Percentiles rank a stretch among this genome's conserved stretches.
Evolutionary conservation across 1,140 invertebrate species (phyloP).

Genomic region (Drosophila tristis): DNA sequence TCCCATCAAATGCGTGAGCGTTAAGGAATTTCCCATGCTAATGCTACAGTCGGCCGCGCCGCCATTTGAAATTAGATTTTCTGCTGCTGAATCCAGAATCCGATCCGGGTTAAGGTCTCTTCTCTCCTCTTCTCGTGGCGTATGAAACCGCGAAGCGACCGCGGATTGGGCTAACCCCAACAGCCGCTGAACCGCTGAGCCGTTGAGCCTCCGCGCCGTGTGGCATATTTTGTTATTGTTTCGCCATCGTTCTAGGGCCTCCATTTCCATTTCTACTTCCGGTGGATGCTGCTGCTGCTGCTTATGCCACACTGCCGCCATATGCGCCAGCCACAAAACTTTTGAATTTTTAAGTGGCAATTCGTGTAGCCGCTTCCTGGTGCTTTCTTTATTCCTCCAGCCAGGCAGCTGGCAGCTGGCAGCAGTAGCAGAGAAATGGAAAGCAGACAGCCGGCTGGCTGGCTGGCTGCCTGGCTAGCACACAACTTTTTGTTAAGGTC

Average conservation of each 20-base stretch:
- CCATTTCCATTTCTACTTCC: conserved; percentile 17
- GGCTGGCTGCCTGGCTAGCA: too few species aligned
- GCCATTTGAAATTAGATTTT: conserved; percentile 76
- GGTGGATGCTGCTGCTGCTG: conserved; percentile 41
- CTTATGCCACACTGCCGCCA: conserved; percentile 43
- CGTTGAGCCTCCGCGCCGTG: too few species aligned
- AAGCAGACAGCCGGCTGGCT: conserved; percentile 3
- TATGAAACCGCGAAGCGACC: conserved; percentile 47
- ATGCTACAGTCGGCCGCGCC: conserved; percentile 23
- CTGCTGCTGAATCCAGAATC: conserved; percentile 42
- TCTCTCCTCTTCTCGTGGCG: conserved; percentile 5
- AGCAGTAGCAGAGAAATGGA: conserved; percentile 15
- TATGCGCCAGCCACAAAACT: conserved; percentile 77
- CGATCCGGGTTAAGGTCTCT: conserved; percentile 70
- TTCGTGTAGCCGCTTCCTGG: conserved; percentile 73
- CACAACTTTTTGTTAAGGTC: conserved; percentile 22
- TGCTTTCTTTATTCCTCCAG: not conserved
- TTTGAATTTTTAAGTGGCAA: conserved; percentile 83
- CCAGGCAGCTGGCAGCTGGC: conserved; percentile 2
- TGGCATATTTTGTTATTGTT: conserved; percentile 71
- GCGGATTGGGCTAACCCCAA: conserved; percentile 57
- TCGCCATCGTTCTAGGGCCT: conserved; percentile 27
- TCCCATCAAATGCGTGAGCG: conserved; percentile 51
- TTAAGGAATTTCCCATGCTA: conserved; percentile 67
- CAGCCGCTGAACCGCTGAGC: conserved; percentile 33